These are phyloP conservation scores for Otolemur crassicaudatus DNA, from an alignment of 2,797 vertebrate species.

Conservation along the genomic window DNA sequence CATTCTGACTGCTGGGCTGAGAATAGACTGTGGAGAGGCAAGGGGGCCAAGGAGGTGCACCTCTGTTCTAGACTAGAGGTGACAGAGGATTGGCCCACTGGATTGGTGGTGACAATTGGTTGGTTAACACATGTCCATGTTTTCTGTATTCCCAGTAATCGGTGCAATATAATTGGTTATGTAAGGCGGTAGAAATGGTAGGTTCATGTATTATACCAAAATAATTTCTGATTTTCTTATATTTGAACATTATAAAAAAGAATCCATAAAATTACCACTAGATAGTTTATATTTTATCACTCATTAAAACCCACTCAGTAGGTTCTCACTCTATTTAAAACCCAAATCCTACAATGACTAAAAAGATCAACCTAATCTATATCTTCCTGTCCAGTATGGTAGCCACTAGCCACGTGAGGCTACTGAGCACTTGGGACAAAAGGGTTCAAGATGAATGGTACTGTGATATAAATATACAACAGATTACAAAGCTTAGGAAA, in stretches of 20 bases:
- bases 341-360: not conserved
- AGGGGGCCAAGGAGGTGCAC: not conserved
- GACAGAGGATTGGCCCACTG: not conserved
- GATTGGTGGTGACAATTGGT: not conserved
- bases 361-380: not conserved
- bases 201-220: not conserved
- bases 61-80: not conserved
- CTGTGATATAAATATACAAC: not conserved
- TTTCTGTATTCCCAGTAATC: not conserved
- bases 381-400: not conserved
- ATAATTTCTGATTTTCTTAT: constrained; percentile 1
- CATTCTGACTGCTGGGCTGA: not conserved
- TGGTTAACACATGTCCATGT: not conserved
- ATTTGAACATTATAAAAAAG: constrained; percentile 9
- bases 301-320: not conserved
- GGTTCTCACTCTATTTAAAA: not conserved
- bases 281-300: not conserved
- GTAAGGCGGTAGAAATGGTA: not conserved
- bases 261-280: not conserved
- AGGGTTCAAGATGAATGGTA: not conserved
- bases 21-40: not conserved
- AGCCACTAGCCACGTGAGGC: not conserved
- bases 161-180: not conserved
- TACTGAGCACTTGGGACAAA: not conserved
- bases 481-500: not conserved